Conservation (phyloP, 1,140 invertebrate species). For the Solenopsis fugax region DNA sequence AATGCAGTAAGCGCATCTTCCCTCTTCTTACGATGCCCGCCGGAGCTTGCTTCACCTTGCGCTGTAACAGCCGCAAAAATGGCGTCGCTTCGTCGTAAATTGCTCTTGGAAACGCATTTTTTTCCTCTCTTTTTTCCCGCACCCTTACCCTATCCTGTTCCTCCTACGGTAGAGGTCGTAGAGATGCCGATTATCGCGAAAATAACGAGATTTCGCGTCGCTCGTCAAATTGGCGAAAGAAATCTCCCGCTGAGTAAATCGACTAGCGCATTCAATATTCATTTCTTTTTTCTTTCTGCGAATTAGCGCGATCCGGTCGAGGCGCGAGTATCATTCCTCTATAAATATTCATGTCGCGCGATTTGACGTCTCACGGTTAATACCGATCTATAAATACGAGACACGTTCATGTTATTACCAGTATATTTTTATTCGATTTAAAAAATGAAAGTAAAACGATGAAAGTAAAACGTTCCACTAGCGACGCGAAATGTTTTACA, state of each 20-base stretch:
- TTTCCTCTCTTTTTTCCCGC: not conserved
- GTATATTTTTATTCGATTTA: not conserved
- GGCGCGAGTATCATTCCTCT: not conserved
- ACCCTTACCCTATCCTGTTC: not conserved
- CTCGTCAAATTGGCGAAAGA: slow-evolving; percentile 22
- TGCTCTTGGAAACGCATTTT: slow-evolving; percentile 27
- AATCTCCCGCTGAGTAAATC: slow-evolving; percentile 38
- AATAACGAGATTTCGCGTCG: slow-evolving; percentile 44
- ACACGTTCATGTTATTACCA: not conserved
- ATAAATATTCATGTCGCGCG: slow-evolving; percentile 39
- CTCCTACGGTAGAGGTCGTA: not conserved
- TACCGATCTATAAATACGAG: not conserved
- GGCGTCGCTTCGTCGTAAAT: slow-evolving; percentile 17
- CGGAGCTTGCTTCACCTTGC: not conserved
- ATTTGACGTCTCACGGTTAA: not conserved
- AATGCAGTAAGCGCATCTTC: slow-evolving; percentile 29
- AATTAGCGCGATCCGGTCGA: not conserved
- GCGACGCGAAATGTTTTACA: not conserved
- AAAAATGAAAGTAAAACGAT: not conserved
- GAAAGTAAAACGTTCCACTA: not conserved
- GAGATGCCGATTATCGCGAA: slow-evolving; percentile 33
- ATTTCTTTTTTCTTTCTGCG: slow-evolving; percentile 3
- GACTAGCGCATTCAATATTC: not conserved
- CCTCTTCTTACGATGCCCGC: slow-evolving; percentile 25
- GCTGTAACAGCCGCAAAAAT: slow-evolving; percentile 27